Evolutionary conservation across 2,113 vertebrate genomes (phyloP).

Genomic region (Etheostoma spectabile): DNA sequence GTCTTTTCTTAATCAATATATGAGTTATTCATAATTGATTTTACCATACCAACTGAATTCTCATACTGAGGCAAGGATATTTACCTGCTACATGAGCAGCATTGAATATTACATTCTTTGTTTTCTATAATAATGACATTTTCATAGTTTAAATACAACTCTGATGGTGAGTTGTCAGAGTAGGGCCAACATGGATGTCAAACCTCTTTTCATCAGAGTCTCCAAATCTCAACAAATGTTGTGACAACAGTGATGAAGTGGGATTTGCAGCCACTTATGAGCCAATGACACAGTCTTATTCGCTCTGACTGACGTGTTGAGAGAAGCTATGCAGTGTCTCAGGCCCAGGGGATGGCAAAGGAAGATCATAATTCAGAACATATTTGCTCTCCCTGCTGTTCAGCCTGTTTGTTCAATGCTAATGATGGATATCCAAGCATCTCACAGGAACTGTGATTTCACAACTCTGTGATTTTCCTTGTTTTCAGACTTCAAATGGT

Average conservation of each 20-base stretch:
- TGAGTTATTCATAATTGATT: neutral
- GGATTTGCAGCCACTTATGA: conserved; percentile 4
- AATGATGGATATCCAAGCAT: conserved; percentile 23
- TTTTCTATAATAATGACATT: neutral
- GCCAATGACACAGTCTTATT: conserved; percentile 6
- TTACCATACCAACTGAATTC: neutral
- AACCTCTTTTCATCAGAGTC: neutral
- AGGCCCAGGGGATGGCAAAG: conserved; percentile 5
- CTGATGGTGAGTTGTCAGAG: neutral
- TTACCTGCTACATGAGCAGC: no score
- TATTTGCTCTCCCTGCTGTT: conserved; percentile 29
- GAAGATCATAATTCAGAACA: conserved; percentile 2
- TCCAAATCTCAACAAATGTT: conserved; percentile 4
- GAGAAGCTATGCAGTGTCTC: conserved; percentile 30
- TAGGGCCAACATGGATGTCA: neutral
- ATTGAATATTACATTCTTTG: neutral
- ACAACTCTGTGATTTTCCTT: conserved; percentile 2
- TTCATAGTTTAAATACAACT: neutral
- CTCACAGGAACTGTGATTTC: neutral
- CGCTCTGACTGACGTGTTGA: conserved; percentile 16
- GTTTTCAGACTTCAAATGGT: neutral
- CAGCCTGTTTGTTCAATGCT: conserved; percentile 26
- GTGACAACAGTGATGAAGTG: neutral
- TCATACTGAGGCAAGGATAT: neutral
- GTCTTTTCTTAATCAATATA: neutral